Base-by-base conservation (phyloP, 2,797 vertebrate species). In the Ctenopoma multispine region DNA sequence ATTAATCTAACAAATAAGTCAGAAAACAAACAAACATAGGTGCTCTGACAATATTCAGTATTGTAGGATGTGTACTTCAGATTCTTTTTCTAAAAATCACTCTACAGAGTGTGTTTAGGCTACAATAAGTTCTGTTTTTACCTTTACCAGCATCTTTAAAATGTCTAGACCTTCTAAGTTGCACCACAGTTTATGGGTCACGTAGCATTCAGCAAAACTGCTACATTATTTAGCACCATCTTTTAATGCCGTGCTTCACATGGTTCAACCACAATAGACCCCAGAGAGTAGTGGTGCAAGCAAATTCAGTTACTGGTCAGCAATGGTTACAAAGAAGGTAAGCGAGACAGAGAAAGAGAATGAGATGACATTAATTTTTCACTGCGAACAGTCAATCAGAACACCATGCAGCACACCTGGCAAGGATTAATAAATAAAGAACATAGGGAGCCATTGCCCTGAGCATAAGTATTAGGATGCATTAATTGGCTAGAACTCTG, bases 401-500 rank as follows among this genome's bases (percentile, higher is more conserved):
- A 75, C 65, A 64, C 54, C 50, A 73, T 72, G 63, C 78, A 77
- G 69, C 63, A 68, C 47, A 74, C 79, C 84, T 85, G 71, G 79
- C 77, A 69, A 72, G 67, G 77, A 91, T 91, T 89, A 91, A 92
- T 89, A 89, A 90, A 85, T 87, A 80, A 90, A 83, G 84, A 88
- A 85, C 47, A 80, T 82, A 82, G 71, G 79, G 69, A 60, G 68
- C 56, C 83, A 79, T 53, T 90, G 87, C 87, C 88, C 86, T 67
- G 49, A 80, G 83, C 68, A 49, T 59, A 81, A 70, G 75, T 87
- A 89, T 87, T 77, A 78, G 82, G 76, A 89, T 79, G 80, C 73
- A 82, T 85, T 93, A 93, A 92, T 93, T 92, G 92, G 88, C 86
- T 34, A 75, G 59, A 84, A 87, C 79, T 79, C 80, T 86, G 78